Evolutionary conservation across 2,113 vertebrate species (phyloP).

Genomic region (Fulmarus glacialis): DNA sequence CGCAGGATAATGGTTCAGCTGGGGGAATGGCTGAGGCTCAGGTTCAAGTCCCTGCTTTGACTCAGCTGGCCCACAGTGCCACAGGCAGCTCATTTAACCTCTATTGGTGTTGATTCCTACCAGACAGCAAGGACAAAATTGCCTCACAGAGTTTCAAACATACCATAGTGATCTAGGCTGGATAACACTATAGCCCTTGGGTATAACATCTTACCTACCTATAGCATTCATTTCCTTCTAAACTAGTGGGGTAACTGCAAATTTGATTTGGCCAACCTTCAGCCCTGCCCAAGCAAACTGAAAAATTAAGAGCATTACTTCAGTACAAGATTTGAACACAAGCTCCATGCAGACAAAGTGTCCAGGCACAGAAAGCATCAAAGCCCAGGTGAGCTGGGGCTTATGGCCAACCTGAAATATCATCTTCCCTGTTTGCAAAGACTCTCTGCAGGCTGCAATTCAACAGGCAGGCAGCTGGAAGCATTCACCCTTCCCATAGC

Average conservation of each 20-base stretch:
- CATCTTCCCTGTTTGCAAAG: neutral
- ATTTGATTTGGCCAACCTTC: neutral
- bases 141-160: neutral
- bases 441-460: neutral
- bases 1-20: neutral
- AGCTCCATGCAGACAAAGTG: neutral
- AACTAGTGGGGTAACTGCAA: neutral
- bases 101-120: neutral
- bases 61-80: no score
- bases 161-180: neutral
- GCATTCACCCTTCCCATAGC: neutral
- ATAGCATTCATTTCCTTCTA: neutral
- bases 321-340: neutral
- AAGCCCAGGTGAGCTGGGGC: neutral
- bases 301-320: neutral
- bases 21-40: neutral
- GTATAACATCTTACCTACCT: neutral
- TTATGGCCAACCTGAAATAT: neutral
- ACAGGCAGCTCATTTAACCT: neutral
- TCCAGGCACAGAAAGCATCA: neutral
- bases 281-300: neutral
- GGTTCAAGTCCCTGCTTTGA: neutral
- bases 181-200: neutral
- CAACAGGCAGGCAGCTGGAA: neutral
- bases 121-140: neutral